phyloP scores from a whole-genome alignment of 2,797 vertebrate genomes.

The Eulemur mongoz region DNA sequence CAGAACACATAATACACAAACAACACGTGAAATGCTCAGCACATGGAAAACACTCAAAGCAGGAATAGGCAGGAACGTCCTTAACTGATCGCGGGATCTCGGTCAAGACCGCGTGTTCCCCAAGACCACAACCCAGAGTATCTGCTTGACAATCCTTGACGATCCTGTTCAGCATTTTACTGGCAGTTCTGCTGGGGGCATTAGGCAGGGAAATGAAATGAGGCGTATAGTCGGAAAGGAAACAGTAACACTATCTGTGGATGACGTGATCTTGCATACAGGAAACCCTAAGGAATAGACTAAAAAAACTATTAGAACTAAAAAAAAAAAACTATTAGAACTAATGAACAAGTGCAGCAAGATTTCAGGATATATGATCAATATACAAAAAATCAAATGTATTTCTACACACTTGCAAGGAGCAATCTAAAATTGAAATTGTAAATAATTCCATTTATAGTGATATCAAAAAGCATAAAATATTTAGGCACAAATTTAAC shows the following conservation, averaged over 20 bases:
- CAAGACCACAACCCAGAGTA: fast-evolving
- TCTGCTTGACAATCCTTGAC: not conserved
- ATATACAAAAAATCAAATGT: not conserved
- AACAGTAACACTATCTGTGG: not conserved
- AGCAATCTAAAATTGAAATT: not conserved
- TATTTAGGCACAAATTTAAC: not conserved
- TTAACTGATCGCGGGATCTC: fast-evolving
- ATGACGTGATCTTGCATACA: not conserved
- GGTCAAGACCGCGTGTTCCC: fast-evolving
- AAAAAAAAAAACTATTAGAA: too few species aligned
- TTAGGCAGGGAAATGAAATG: not conserved
- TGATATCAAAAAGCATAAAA: not conserved
- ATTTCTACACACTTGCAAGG: fast-evolving
- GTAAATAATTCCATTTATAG: not conserved
- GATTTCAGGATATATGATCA: fast-evolving
- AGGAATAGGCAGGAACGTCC: too few species aligned
- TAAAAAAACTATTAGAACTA: not conserved
- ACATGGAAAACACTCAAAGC: not conserved
- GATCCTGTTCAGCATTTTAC: fast-evolving
- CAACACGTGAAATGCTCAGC: not conserved
- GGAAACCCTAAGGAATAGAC: not conserved
- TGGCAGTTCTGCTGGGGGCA: fast-evolving
- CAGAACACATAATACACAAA: too few species aligned
- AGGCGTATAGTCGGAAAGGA: fast-evolving
- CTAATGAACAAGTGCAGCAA: not conserved